phyloP scores from a whole-genome alignment of 2,797 vertebrate species.

The Phataginus tetradactyla region DNA sequence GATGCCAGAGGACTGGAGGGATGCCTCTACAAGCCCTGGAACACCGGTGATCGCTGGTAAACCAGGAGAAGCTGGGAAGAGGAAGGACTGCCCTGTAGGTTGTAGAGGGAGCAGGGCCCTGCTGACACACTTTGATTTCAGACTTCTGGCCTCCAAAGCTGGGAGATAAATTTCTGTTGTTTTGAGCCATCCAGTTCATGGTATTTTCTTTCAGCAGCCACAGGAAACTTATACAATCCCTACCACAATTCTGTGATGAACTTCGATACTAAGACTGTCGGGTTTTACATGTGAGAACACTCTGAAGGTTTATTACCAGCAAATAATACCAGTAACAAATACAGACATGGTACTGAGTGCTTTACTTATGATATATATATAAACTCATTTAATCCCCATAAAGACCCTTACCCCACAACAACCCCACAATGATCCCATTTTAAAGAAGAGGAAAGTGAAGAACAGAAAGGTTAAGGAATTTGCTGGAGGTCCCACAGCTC shows the following conservation, averaged over 20 bases:
- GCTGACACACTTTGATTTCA: no score
- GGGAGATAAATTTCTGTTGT: not conserved
- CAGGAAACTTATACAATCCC: not conserved
- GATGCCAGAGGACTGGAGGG: not conserved
- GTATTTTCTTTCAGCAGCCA: not conserved
- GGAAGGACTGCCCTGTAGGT: fast-evolving
- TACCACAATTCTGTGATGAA: not conserved
- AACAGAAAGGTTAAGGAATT: not conserved
- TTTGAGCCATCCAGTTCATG: not conserved
- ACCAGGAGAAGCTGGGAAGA: not conserved
- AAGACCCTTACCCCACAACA: not conserved
- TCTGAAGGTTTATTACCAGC: not conserved
- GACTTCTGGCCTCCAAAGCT: not conserved
- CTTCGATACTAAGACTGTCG: not conserved
- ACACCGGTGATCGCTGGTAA: fast-evolving
- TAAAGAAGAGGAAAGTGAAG: not conserved
- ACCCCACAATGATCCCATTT: not conserved
- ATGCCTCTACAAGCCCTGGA: not conserved
- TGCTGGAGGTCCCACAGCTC: not conserved
- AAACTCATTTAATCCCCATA: not conserved
- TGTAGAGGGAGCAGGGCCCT: fast-evolving
- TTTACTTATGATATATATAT: not conserved
- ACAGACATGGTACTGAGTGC: not conserved
- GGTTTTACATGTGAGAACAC: not conserved
- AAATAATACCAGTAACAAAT: not conserved